Evolutionary conservation across 2,797 vertebrate genomes (phyloP).

Genomic region (Chaetophractus vellerosus): DNA sequence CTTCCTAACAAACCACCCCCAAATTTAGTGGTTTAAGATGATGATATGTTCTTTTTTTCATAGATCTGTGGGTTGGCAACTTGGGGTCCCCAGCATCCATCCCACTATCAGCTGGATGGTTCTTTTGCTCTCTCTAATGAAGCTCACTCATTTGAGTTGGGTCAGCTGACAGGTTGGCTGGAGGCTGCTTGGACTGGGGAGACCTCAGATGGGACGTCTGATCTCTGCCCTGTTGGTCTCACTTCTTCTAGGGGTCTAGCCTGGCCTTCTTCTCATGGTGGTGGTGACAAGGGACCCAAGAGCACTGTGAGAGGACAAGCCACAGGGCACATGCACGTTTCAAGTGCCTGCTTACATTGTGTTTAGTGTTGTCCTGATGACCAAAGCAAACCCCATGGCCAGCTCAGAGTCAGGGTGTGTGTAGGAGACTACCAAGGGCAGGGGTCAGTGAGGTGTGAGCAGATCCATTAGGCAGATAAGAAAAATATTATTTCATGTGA

Average conservation of each 20-base stretch:
- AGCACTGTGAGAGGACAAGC: not conserved
- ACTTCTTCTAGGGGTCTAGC: not conserved
- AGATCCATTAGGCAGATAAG: not conserved
- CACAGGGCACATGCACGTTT: not conserved
- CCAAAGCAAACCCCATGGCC: not conserved
- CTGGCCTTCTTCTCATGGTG: not conserved
- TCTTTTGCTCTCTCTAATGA: not conserved
- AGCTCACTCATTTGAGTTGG: not conserved
- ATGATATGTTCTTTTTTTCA: not conserved
- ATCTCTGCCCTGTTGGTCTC: not conserved
- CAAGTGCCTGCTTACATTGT: not conserved
- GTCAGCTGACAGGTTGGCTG: not conserved
- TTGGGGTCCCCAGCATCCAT: not conserved
- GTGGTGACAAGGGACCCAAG: not conserved
- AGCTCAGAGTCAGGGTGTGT: not conserved
- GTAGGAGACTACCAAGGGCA: not conserved
- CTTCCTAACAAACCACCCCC: not conserved
- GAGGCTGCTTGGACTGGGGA: not conserved
- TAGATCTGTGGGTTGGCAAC: not conserved
- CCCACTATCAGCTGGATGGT: not conserved
- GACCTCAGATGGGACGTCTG: not conserved
- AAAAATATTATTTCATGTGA: conserved; percentile 10
- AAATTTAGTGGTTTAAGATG: conserved; percentile 31
- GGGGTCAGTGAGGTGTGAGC: not conserved
- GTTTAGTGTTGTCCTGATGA: not conserved